Evolutionary conservation across 2,113 vertebrate species (phyloP), one percentile per base, ranked within the genome.

Genomic region (Trichomycterus rosablanca): DNA sequence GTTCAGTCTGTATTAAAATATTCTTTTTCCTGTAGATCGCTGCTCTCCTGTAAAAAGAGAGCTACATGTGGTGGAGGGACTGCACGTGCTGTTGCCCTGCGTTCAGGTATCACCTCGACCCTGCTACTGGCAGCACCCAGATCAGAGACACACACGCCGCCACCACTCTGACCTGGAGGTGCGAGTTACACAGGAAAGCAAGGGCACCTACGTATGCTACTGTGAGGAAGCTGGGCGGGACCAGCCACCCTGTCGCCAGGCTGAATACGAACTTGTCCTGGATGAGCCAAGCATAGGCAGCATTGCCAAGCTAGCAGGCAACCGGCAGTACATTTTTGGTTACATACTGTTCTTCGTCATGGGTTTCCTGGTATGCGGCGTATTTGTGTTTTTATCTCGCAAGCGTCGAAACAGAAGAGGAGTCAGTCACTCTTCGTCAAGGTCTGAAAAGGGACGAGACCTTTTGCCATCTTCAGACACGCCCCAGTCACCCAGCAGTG

Each of bases 401-500:
- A 62, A 15, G 2, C 51, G 50, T 3, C 43, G 23, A 1, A 5
- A 18, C 5, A 18, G 57, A 12, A 45, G 23, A 65, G 23, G 30
- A 30, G 71, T 5, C 4, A 58, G 81, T 11, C 72, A 81, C 48
- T 75, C 72, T 18, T 80, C 81, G 0, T 74, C 82, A 15, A 83
- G 68, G 0, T 86, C 76, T 1, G 88, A 76, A 67, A 90, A 73
- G 61, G 83, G 67, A 19, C 83, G 82, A 71, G 85, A 88, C 53
- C 64, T 83, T 26, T 80, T 83, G 16, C 84, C 84, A n/a, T 91
- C 90, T 26, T 83, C 89, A 0, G 84, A 86, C 58, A 89, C 90
- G 0, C 90, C 87, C 0, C 90, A 88, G 72, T 88, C 90, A 5
- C 90, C 90, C 0, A 90, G 89, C 59, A 87, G 88, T 2, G 70